Percentiles rank a stretch among this genome's conserved stretches.
Evolutionary conservation across 2,797 vertebrate genomes (phyloP).

Genomic region (Myotis daubentonii): DNA sequence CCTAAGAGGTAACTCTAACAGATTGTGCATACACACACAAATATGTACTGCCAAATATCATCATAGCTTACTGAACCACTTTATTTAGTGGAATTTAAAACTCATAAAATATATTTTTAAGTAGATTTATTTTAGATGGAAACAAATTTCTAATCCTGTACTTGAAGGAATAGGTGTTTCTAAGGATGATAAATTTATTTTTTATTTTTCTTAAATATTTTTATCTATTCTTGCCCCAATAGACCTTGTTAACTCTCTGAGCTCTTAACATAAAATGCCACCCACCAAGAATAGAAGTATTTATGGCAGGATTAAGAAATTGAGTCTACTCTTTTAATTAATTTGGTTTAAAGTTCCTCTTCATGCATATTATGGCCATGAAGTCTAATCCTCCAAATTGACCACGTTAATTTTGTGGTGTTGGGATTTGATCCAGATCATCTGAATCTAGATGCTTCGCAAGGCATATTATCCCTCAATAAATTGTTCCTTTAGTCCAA

Average conservation of each 20-base stretch:
- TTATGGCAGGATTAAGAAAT: background rate
- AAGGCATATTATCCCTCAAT: background rate
- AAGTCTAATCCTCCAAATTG: background rate
- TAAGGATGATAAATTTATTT: slow-evolving; percentile 6
- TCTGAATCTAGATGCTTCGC: background rate
- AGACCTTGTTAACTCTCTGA: background rate
- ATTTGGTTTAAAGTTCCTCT: slow-evolving; percentile 35
- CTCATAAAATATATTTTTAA: background rate
- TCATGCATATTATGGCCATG: background rate
- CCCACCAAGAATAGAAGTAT: background rate
- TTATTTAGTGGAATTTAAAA: background rate
- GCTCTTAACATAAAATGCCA: background rate
- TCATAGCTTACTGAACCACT: background rate
- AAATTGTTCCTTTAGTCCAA: background rate
- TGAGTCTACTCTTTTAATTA: background rate
- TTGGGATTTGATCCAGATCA: slow-evolving; percentile 3
- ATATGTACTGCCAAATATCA: background rate
- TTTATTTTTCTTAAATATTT: slow-evolving; percentile 33
- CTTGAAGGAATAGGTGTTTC: background rate
- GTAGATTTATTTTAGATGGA: background rate
- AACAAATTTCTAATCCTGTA: background rate
- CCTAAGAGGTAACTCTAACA: background rate
- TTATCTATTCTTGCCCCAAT: background rate
- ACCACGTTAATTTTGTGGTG: background rate
- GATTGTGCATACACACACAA: background rate